Evolutionary conservation across 2,888 invertebrate genomes (phyloP), one percentile per base, ranked within the genome.

Genomic region (Drosophila hamatofila): DNA sequence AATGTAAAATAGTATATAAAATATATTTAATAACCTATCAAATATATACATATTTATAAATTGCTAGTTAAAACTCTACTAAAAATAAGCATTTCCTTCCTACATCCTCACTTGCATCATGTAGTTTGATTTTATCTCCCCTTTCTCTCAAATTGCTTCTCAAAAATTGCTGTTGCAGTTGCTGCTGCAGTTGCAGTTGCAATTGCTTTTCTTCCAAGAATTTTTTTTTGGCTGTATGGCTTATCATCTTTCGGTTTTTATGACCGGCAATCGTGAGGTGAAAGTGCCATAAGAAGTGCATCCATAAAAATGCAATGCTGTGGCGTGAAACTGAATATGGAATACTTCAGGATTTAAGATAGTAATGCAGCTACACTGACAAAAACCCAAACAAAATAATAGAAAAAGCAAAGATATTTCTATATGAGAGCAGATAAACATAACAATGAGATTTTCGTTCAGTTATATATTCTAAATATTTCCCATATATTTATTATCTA

Each of bases 271-370:
- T 21, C 3, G 30, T 30, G 16, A 52, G 49, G 76, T 27, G 68
- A 73, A 76, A 73, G 56, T 76, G 55, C 64, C 78, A 78, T 76
- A 78, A 76, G 9, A 73, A 62, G 54, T 9, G 49, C 48, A 77
- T 46, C 67, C 67, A 77, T 75, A 64, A 64, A 76, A 78, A 35
- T 30, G 23, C 41, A 51, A 33, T 44, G 51, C 55, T 55, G 37
- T 51, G 21, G 51, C 21, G 41, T 48, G 58, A 51, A 71, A 71
- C 48, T 44, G 41, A 58, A 63, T 71, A 57, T 55, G n/a, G 23
- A 27, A n/a, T 16, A 14, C 16, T 9, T 5, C 9, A 35, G 42
- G 35, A 57, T 46, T n/a, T 35, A 35, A 8, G 35, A 41, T 35
- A 18, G 27, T 12, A 30, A 12, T 21, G 41, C 14, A 37, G 18